These are phyloP conservation scores for Cariama cristata DNA, from an alignment of 2,113 vertebrate species.

Conservation along the genomic window DNA sequence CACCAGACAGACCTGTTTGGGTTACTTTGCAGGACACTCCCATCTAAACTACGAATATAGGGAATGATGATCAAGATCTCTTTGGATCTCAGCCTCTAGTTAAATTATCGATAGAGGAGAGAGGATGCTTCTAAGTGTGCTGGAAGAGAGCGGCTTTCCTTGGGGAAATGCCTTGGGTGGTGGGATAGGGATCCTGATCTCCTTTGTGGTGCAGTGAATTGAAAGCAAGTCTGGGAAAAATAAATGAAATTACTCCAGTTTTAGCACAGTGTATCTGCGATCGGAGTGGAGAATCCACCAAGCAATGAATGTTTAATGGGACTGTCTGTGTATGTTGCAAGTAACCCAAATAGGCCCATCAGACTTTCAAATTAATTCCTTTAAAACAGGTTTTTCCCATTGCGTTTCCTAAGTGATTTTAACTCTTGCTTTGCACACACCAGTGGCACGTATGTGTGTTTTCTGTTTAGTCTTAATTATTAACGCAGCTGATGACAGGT, in stretches of 20 bases:
- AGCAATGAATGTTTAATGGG: conserved; percentile 25
- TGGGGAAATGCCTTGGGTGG: not conserved
- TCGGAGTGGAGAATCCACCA: not conserved
- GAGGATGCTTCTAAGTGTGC: not conserved
- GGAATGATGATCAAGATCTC: not conserved
- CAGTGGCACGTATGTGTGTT: accelerated
- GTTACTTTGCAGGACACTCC: not conserved
- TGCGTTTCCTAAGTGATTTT: not conserved
- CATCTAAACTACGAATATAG: not conserved
- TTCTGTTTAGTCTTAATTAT: not conserved
- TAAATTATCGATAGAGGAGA: not conserved
- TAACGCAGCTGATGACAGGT: not conserved
- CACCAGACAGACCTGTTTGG: not conserved
- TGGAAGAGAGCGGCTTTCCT: not conserved
- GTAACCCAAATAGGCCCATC: conserved; percentile 16
- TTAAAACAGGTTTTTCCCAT: not conserved
- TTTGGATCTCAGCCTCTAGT: not conserved
- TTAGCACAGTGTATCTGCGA: not conserved
- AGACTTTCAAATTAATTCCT: not conserved
- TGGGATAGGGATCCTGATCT: not conserved
- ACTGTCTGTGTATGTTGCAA: not conserved
- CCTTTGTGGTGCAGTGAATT: not conserved
- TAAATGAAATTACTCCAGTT: not conserved
- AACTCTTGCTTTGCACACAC: not conserved
- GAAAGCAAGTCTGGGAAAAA: not conserved